Base-by-base conservation (phyloP, 2,797 vertebrate species). In the Synaphobranchus kaupii region DNA sequence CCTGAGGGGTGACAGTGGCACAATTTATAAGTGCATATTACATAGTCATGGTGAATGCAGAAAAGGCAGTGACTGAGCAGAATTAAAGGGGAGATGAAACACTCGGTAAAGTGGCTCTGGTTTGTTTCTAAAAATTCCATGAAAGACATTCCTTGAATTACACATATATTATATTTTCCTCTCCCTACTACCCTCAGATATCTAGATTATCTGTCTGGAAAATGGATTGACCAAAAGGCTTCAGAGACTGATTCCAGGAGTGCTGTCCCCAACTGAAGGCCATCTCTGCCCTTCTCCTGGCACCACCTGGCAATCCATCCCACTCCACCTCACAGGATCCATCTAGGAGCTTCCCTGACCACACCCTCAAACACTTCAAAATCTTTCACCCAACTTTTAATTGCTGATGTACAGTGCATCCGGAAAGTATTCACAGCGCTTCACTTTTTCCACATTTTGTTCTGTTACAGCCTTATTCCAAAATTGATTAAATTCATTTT, bases 251-350 rank as follows among this genome's bases (percentile, higher is more conserved):
- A n/a, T 82, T 82, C 48, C 80, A 50, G 22, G 22, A 25, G 34
- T 34, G 44, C 7, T 12, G 15, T 47, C 39, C 80, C 47, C 25
- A 56, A 91, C 39, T 34, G 39, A 88, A 71, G 47, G 44, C 88
- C 89, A 83, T 52, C 17, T 68, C 20, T 34, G 87, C 48, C 34
- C 88, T 54, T 63, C 83, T 88, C 63, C 63, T 71, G 68, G 68
- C 68, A 71, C 68, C 68, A 34, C 68, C 68, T 85, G 86, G 88
- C 47, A 78, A 66, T 88, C 89, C 86, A 86, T 82, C 87, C 90
- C 91, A 90, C 91, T 88, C 88, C 92, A 95, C 96, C 96, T 96
- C 94, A 96, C 96, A 95, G 86, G 86, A 89, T 88, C 84, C 88
- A 91, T 89, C 92, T 94, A 89, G 96, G 96, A 95, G 95, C 96